These are phyloP conservation scores for Arrhamphus sclerolepis DNA, from an alignment of 2,797 vertebrate genomes.

Conservation along the genomic window DNA sequence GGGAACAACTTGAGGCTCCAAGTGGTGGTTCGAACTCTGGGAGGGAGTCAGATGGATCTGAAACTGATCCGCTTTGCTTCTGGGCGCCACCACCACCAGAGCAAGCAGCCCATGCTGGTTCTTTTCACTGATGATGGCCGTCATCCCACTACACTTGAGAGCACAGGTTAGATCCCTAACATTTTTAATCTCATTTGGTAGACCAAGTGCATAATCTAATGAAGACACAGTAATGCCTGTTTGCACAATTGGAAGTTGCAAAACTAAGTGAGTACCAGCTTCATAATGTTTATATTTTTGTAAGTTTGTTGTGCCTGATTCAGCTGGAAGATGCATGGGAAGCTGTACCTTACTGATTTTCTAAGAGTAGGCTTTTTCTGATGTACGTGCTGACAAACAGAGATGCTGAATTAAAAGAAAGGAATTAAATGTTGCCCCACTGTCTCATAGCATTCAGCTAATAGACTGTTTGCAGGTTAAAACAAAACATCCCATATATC, in stretches of 20 bases:
- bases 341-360: too few relatives aligned
- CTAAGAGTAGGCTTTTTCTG: too few relatives aligned
- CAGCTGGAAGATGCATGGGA: too few relatives aligned
- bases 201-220: background rate
- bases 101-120: conserved; percentile 92
- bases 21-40: conserved; percentile 78
- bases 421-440: background rate
- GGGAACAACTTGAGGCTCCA: conserved; percentile 85
- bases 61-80: conserved; percentile 84
- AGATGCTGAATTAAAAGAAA: background rate
- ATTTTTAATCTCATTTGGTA: background rate
- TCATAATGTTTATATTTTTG: background rate
- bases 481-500: too few relatives aligned
- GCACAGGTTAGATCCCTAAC: conserved; percentile 70
- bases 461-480: too few relatives aligned
- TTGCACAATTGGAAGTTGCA: too few relatives aligned
- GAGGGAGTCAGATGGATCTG: conserved; percentile 68
- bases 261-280: background rate
- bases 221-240: too few relatives aligned
- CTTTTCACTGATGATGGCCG: conserved; percentile 90
- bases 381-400: too few relatives aligned
- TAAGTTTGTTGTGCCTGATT: too few relatives aligned
- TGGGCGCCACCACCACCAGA: conserved; percentile 84
- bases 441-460: background rate
- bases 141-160: conserved; percentile 66